Percentiles rank a stretch among this genome's conserved stretches.
Conservation (phyloP, 2,888 invertebrate species). For the Salticus scenicus region DNA sequence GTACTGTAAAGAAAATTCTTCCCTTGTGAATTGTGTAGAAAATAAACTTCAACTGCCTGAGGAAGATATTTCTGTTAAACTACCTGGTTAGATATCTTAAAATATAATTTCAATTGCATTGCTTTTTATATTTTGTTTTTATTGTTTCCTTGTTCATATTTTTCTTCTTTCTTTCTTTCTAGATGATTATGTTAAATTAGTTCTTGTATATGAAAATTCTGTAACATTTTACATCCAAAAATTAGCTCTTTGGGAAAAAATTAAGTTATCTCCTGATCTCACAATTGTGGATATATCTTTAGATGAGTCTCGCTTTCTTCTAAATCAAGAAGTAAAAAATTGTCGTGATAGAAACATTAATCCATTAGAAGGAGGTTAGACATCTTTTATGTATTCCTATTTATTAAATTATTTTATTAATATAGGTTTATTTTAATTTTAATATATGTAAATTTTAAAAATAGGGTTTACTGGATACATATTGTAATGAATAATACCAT, state of each 20-base stretch:
- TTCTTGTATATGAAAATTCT: conserved; percentile 28
- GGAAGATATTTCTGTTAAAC: not conserved
- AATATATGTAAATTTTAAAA: no score
- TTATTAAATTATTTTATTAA: no score
- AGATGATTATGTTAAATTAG: conserved; percentile 28
- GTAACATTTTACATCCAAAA: conserved; percentile 27
- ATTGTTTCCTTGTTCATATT: not conserved
- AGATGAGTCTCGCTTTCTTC: conserved; percentile 35
- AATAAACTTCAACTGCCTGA: not conserved
- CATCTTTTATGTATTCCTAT: not conserved
- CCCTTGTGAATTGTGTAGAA: not conserved
- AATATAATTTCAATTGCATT: not conserved
- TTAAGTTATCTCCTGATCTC: conserved; percentile 28
- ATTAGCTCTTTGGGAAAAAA: not conserved
- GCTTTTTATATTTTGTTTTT: not conserved
- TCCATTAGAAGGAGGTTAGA: conserved; percentile 22
- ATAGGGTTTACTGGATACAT: no score
- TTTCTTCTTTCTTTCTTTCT: not conserved
- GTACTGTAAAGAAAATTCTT: not conserved
- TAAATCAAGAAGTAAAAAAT: conserved; percentile 51
- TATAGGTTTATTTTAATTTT: no score
- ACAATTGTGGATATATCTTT: conserved; percentile 34
- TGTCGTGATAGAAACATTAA: conserved; percentile 30
- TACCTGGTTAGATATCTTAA: not conserved
- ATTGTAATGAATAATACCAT: no score